Percentiles rank a stretch among this genome's conserved stretches.
These are phyloP conservation scores for Natrix natrix DNA, from an alignment of 2,797 vertebrate genomes.

Conservation along the genomic window DNA sequence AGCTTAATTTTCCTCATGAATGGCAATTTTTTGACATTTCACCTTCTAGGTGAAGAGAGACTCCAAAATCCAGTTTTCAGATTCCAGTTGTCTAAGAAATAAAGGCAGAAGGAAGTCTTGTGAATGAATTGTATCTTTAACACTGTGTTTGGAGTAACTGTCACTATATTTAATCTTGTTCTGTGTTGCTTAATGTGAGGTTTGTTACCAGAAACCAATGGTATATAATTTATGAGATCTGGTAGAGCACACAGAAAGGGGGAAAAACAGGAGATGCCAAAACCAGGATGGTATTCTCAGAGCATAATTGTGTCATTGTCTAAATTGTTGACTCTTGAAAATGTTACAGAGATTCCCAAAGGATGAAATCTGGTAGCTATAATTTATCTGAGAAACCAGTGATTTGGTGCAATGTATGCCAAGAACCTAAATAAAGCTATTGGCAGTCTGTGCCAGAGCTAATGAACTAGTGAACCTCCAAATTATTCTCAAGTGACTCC, in stretches of 20 bases:
- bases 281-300: slow-evolving; percentile 1
- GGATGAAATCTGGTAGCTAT: slow-evolving; percentile 35
- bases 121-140: not conserved
- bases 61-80: not conserved
- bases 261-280: not conserved
- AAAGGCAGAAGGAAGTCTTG: not conserved
- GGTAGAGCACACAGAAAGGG: not conserved
- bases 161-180: slow-evolving; percentile 20
- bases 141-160: not conserved
- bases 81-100: not conserved
- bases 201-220: slow-evolving; percentile 63
- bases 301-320: not conserved
- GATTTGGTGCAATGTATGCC: slow-evolving; percentile 47
- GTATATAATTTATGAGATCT: slow-evolving; percentile 28
- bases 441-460: slow-evolving; percentile 6
- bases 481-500: slow-evolving; percentile 18
- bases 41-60: not conserved
- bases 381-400: slow-evolving; percentile 53
- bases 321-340: slow-evolving; percentile 24
- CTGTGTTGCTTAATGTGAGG: slow-evolving; percentile 27
- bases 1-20: not conserved
- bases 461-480: slow-evolving; percentile 13
- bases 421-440: slow-evolving; percentile 47
- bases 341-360: slow-evolving; percentile 8
- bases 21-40: not conserved